A percentile compares a stretch with the other conserved stretches of the same genome.
Evolutionary conservation across 2,113 vertebrate species (phyloP).

Genomic region (Chloropsis cyanopogon): DNA sequence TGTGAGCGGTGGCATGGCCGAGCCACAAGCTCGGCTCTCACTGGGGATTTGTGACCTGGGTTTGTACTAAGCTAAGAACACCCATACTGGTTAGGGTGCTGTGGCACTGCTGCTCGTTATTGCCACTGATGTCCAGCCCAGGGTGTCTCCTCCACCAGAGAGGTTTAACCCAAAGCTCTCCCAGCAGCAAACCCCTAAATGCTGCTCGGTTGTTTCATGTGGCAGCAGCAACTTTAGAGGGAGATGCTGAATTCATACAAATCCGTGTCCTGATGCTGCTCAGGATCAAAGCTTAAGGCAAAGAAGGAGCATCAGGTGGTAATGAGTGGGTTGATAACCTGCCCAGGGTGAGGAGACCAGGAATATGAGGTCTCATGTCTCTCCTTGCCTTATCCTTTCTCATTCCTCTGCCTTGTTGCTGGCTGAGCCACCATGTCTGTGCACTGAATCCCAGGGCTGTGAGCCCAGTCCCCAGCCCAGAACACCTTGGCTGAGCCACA

Average conservation of each 20-base stretch:
- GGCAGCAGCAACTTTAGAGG: neutral
- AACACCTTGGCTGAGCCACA: rapidly evolving
- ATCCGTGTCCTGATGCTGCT: neutral
- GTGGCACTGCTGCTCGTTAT: neutral
- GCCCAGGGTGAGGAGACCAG: neutral
- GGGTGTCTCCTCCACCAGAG: neutral
- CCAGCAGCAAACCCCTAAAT: neutral
- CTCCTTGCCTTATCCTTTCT: neutral
- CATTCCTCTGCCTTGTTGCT: neutral
- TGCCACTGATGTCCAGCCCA: neutral
- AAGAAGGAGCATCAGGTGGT: neutral
- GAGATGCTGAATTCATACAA: neutral
- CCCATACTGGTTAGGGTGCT: neutral
- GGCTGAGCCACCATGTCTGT: rapidly evolving
- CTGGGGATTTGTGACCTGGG: neutral
- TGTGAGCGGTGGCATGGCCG: rapidly evolving
- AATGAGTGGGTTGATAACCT: neutral
- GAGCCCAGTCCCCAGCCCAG: neutral
- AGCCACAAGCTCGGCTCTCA: neutral
- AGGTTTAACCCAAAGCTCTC: neutral
- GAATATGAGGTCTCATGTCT: neutral
- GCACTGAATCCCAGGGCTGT: rapidly evolving
- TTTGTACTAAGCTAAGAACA: neutral
- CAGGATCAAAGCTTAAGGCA: neutral
- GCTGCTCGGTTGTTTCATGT: neutral